Conservation (phyloP, 2,113 vertebrate species). For the Meriones unguiculatus region DNA sequence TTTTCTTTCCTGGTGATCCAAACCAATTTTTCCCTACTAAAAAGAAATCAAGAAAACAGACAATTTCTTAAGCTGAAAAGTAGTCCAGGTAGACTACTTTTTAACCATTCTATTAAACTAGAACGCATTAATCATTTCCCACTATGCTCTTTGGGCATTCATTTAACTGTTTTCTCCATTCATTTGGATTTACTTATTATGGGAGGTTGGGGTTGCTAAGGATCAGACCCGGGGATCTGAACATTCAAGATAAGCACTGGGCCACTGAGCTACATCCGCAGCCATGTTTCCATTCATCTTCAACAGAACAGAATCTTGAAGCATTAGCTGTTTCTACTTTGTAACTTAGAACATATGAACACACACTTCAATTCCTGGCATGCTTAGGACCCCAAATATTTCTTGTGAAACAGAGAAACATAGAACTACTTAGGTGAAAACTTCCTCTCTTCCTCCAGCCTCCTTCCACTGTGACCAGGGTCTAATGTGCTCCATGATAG, state of each 20-base stretch:
- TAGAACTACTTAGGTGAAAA: background rate
- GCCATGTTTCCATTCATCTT: background rate
- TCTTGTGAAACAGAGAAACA: background rate
- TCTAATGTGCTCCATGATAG: background rate
- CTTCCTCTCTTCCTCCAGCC: background rate
- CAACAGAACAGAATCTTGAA: background rate
- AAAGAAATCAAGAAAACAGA: background rate
- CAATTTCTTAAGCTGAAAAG: background rate
- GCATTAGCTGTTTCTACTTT: background rate
- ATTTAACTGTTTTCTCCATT: constrained; percentile 14
- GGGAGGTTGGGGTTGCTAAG: background rate
- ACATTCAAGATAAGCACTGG: background rate
- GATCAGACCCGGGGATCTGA: background rate
- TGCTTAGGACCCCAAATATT: background rate
- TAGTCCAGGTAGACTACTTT: constrained; percentile 24
- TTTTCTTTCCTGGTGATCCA: background rate
- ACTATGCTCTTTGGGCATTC: constrained; percentile 10
- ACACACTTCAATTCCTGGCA: constrained; percentile 29
- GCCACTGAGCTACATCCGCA: background rate
- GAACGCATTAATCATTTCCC: background rate
- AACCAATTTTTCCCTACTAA: constrained; percentile 10
- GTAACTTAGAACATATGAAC: background rate
- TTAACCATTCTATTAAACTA: constrained; percentile 24
- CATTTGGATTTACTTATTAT: background rate
- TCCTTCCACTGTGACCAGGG: background rate